phyloP scores from a whole-genome alignment of 92 coral and sea anemone species.

The Epizoanthus illoricatus region DNA sequence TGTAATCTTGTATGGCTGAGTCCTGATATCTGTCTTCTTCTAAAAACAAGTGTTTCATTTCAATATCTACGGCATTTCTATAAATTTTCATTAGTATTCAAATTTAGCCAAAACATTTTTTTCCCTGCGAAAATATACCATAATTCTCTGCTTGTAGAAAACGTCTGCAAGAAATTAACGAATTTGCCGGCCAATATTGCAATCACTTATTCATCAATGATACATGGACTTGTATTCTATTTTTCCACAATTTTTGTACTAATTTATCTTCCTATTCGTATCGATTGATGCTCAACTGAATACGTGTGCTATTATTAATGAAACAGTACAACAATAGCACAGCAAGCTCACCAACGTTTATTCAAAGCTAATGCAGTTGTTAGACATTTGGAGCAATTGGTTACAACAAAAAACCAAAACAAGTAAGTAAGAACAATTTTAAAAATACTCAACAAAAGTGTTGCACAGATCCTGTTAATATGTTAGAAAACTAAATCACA shows the following conservation, averaged over 20 bases:
- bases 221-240: no score
- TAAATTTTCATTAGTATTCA: not conserved
- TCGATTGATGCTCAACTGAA: no score
- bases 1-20: not conserved
- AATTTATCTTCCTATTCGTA: no score
- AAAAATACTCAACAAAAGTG: no score
- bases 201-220: no score
- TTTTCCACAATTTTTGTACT: no score
- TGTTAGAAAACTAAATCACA: no score
- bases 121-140: not conserved
- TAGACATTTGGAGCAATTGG: not conserved
- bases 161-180: not conserved
- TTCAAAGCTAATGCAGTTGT: not conserved
- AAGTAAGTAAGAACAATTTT: no score
- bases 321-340: not conserved
- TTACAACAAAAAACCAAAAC: not conserved
- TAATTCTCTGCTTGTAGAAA: not conserved
- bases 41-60: not conserved
- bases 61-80: not conserved
- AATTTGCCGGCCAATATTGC: no score
- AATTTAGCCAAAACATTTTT: not conserved
- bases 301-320: no score
- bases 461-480: no score
- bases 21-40: not conserved
- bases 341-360: not conserved